Percentiles rank a stretch among this genome's conserved stretches.
phyloP scores from a whole-genome alignment of 2,797 vertebrate genomes.

The Amniataba percoides region DNA sequence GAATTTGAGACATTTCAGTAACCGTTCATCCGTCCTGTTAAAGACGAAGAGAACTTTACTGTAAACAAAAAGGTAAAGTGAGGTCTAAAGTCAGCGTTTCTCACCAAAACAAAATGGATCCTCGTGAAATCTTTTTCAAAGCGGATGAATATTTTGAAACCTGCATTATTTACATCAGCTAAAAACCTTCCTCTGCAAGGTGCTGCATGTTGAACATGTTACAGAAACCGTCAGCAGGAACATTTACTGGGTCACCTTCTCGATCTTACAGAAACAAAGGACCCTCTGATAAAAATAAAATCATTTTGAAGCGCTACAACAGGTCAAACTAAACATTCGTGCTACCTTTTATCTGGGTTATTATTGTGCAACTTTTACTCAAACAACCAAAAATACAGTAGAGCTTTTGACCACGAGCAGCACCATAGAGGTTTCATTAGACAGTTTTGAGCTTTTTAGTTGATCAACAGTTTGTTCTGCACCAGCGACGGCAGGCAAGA shows the following conservation, averaged over 20 bases:
- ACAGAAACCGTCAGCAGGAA: not conserved
- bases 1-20: not conserved
- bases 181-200: not conserved
- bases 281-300: not conserved
- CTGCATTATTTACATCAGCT: not conserved
- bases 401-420: not conserved
- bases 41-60: not conserved
- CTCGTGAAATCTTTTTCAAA: not conserved
- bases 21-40: not conserved
- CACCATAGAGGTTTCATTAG: not conserved
- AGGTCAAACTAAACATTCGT: not conserved
- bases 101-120: not conserved
- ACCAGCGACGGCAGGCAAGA: too few species aligned
- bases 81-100: constrained; percentile 23
- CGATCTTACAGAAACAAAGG: not conserved
- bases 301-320: not conserved
- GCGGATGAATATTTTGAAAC: not conserved
- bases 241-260: not conserved
- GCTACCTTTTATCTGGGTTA: not conserved
- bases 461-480: not conserved
- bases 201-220: not conserved
- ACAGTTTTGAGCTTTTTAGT: not conserved
- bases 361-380: not conserved
- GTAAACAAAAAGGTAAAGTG: not conserved
- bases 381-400: not conserved